phyloP scores from a whole-genome alignment of 2,888 invertebrate species.

The Diloba caeruleocephala region DNA sequence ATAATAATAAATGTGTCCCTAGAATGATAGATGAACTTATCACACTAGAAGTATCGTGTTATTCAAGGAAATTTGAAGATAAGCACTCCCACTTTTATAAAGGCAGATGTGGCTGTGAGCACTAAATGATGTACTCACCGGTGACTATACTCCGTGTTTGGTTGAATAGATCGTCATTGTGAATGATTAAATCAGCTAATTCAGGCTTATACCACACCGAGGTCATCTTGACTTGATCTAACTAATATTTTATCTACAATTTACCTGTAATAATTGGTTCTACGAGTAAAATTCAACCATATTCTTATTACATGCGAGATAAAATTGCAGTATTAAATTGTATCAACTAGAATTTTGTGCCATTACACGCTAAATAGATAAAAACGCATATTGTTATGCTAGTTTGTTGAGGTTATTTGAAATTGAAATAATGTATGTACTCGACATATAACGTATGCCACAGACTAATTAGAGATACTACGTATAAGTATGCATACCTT shows the following conservation, averaged over 20 bases:
- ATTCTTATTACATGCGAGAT: background rate
- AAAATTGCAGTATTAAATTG: background rate
- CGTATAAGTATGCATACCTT: no score
- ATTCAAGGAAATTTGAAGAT: no score
- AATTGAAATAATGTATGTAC: conserved; percentile 6
- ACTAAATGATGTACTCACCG: conserved; percentile 68
- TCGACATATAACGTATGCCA: no score
- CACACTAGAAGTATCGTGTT: no score
- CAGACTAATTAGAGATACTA: no score
- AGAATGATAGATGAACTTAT: no score
- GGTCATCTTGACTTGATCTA: conserved; percentile 73
- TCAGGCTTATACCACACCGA: conserved; percentile 76
- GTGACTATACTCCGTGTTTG: conserved; percentile 80
- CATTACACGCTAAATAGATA: background rate
- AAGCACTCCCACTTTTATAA: no score
- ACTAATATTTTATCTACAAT: conserved; percentile 6
- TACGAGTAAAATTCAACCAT: conserved; percentile 4
- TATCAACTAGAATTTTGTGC: conserved; percentile 5
- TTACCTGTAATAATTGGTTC: background rate
- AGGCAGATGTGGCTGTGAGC: background rate
- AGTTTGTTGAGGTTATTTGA: conserved; percentile 33
- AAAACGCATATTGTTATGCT: conserved; percentile 11
- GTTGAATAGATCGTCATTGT: conserved; percentile 75
- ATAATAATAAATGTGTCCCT: no score
- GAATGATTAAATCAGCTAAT: conserved; percentile 79